Evolutionary conservation across 2,113 vertebrate genomes (phyloP).

Genomic region (Sylvia atricapilla): DNA sequence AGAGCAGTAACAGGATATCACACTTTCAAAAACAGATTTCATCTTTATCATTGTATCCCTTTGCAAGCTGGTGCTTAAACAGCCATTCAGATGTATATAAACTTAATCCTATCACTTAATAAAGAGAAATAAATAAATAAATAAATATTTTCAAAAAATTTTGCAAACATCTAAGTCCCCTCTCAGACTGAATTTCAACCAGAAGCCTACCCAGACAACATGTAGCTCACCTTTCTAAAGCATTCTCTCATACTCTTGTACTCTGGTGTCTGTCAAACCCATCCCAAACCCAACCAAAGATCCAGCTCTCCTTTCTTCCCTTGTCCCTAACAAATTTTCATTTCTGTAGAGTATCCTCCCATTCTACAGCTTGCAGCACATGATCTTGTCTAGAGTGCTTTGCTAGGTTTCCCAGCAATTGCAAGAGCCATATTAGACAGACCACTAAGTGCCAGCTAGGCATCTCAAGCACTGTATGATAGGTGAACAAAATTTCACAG

Average conservation of each 20-base stretch:
- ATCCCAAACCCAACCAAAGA: not conserved
- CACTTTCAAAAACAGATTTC: not conserved
- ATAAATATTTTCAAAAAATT: no score
- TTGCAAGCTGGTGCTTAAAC: not conserved
- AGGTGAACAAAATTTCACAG: not conserved
- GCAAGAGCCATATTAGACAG: not conserved
- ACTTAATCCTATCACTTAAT: not conserved
- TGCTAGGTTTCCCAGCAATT: not conserved
- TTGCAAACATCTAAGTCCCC: not conserved
- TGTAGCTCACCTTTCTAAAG: not conserved
- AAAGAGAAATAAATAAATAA: not conserved
- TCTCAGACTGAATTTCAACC: not conserved
- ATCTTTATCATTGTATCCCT: not conserved
- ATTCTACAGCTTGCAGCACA: fast-evolving
- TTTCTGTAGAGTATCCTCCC: not conserved
- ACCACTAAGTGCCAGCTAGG: not conserved
- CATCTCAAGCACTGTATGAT: not conserved
- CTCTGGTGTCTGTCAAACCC: not conserved
- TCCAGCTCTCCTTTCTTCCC: not conserved
- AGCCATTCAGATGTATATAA: not conserved
- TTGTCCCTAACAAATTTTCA: not conserved
- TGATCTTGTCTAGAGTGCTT: not conserved
- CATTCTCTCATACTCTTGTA: not conserved
- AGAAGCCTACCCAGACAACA: not conserved
- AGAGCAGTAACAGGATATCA: not conserved